Evolutionary conservation across 2,113 vertebrate genomes (phyloP), one percentile per base, ranked within the genome.

Genomic region (Bujurquina vittata): DNA sequence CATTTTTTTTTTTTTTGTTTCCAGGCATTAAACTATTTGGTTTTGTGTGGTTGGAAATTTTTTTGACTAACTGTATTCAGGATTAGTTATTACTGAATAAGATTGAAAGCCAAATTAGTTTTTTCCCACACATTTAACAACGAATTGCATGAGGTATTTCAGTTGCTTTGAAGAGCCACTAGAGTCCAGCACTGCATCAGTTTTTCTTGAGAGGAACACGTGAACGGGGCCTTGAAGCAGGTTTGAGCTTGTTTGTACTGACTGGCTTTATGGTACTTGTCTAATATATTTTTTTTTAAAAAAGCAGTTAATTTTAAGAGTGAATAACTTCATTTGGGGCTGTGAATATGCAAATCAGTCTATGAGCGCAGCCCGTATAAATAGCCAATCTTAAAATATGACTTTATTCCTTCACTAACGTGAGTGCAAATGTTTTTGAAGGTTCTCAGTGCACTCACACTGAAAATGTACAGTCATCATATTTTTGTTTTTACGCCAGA

Each of bases 151-250:
- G 12, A 22, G 0, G 23, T 35, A 56, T 69, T 74, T 78, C 72
- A 84, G 75, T 93, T 85, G 23, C 87, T 20, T 40, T 9, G 37
- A 62, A 35, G 20, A 63, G 31, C 92, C 92, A 93, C 85, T 54
- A 93, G 91, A 91, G 90, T 63, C 75, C 90, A 88, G 87, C 86
- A 91, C 46, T 81, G 80, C 76, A 58, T 59, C 6, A 6, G 26
- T 84, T 86, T 83, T 63, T n/a, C 18, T 9, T 33, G 5, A 55
- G 49, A 72, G 49, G 0, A 7, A 43, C 14, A 22, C 1, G 60
- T 20, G 57, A 80, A 55, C 37, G 20, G 59, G 35, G 46, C 40
- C 78, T 49, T 9, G 6, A 15, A 20, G 84, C 40, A 73, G 67
- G n/a, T 59, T 59, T 46, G 1, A 72, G 26, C 22, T 40, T 4